Percentiles rank a stretch among this genome's conserved stretches.
Conservation (phyloP, 2,797 vertebrate species). For the Sebastes kiyomatsui region DNA sequence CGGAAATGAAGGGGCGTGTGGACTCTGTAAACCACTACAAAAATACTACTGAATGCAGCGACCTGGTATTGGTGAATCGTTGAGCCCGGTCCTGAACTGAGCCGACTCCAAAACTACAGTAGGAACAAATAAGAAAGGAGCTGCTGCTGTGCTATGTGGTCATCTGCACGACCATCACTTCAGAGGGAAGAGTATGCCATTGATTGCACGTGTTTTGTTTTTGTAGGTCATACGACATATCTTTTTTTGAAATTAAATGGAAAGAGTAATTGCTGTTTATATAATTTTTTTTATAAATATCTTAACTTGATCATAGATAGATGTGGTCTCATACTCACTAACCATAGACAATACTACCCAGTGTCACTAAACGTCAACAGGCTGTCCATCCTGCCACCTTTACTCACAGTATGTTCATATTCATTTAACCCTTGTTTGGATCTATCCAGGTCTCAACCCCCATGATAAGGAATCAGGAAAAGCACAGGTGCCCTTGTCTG, state of each 20-base stretch:
- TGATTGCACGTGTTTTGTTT: conserved; percentile 76
- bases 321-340: conserved; percentile 65
- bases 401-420: conserved; percentile 27
- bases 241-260: conserved; percentile 70
- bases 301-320: conserved; percentile 70
- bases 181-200: conserved; percentile 72
- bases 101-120: conserved; percentile 57
- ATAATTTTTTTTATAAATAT: conserved; percentile 62
- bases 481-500: background rate
- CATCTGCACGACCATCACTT: conserved; percentile 59
- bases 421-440: conserved; percentile 4
- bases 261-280: conserved; percentile 70
- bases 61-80: conserved; percentile 55
- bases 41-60: conserved; percentile 75
- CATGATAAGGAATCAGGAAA: conserved; percentile 1
- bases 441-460: conserved; percentile 6
- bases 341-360: conserved; percentile 44
- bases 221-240: conserved; percentile 77
- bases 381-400: conserved; percentile 34
- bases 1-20: conserved; percentile 50
- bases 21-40: conserved; percentile 69
- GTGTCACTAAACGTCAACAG: conserved; percentile 33
- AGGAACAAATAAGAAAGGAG: conserved; percentile 53
- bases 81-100: conserved; percentile 54
- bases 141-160: conserved; percentile 65